A percentile compares a stretch with the other conserved stretches of the same genome.
phyloP scores from a whole-genome alignment of 2,113 vertebrate genomes.

The Protobothrops mucrosquamatus region DNA sequence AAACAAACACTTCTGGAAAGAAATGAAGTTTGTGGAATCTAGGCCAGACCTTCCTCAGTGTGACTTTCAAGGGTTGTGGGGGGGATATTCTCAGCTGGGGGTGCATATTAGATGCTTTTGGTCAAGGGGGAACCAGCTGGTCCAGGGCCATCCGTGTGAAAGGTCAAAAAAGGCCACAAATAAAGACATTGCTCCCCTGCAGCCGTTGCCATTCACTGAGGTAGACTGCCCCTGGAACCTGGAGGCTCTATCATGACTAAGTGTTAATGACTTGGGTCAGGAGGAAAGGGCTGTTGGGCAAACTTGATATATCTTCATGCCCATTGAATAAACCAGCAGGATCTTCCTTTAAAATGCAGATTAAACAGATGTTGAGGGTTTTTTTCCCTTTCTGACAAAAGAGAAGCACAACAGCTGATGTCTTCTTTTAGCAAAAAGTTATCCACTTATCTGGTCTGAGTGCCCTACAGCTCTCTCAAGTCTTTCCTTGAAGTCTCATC shows the following conservation, averaged over 20 bases:
- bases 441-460: not conserved
- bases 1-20: not conserved
- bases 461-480: not conserved
- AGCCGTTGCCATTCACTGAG: not conserved
- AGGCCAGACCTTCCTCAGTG: not conserved
- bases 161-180: not conserved
- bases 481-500: not conserved
- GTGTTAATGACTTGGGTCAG: no score
- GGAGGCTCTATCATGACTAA: not conserved
- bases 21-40: not conserved
- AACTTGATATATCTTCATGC: not conserved
- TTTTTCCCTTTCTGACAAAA: accelerated
- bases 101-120: not conserved
- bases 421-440: not conserved
- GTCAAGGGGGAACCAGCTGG: not conserved
- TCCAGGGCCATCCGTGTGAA: not conserved
- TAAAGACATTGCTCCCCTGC: not conserved
- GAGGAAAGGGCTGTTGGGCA: not conserved
- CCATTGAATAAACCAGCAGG: not conserved
- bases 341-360: not conserved
- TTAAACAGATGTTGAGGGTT: not conserved
- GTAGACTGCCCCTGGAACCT: not conserved
- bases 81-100: not conserved
- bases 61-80: not conserved
- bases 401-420: not conserved